A percentile compares a stretch with the other conserved stretches of the same genome.
Evolutionary conservation across 2,113 vertebrate genomes (phyloP).

Genomic region (Taxidea taxus): DNA sequence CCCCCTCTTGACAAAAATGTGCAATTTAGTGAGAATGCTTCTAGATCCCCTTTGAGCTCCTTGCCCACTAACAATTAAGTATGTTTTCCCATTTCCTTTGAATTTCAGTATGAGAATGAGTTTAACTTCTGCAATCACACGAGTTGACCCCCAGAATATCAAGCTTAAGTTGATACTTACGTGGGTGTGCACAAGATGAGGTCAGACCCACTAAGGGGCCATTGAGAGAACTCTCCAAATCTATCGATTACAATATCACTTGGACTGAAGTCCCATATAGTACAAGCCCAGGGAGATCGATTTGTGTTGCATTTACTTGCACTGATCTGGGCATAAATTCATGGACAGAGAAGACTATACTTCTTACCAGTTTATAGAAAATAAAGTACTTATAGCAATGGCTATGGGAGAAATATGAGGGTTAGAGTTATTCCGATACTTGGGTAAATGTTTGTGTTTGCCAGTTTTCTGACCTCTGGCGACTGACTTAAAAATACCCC

Average conservation of each 20-base stretch:
- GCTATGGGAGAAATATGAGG: background rate
- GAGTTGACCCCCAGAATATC: background rate
- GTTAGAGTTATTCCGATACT: background rate
- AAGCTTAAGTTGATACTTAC: conserved; percentile 1
- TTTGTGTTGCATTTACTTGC: background rate
- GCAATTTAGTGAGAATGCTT: background rate
- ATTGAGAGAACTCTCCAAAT: background rate
- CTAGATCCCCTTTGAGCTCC: background rate
- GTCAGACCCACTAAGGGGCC: background rate
- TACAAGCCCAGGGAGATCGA: background rate
- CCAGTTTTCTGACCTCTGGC: background rate
- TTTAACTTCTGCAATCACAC: background rate
- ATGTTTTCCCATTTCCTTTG: background rate
- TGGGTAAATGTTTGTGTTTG: background rate
- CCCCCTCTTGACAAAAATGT: background rate
- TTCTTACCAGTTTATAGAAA: background rate
- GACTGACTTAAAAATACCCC: background rate
- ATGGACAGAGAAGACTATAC: background rate
- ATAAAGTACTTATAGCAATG: background rate
- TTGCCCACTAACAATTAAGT: background rate
- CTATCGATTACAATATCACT: background rate
- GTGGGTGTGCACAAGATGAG: background rate
- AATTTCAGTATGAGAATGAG: background rate
- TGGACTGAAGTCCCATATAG: background rate
- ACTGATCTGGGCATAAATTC: background rate